These are phyloP conservation scores for Gymnocheta viridis DNA, from an alignment of 2,888 invertebrate genomes.

Conservation along the genomic window DNA sequence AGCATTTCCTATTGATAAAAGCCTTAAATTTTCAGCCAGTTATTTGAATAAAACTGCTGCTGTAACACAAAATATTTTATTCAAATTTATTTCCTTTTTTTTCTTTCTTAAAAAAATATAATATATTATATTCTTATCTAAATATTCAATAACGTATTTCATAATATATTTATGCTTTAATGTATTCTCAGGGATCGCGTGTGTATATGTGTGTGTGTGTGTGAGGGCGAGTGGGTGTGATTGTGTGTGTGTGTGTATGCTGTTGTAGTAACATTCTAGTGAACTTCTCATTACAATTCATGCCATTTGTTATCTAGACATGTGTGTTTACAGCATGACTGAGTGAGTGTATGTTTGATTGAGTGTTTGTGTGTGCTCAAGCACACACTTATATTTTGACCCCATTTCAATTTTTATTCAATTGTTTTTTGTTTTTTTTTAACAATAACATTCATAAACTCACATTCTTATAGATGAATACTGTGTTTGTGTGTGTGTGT, in stretches of 20 bases:
- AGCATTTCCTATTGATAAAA: background rate
- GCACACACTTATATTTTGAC: slow-evolving; percentile 62
- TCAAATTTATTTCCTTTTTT: background rate
- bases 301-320: slow-evolving; percentile 67
- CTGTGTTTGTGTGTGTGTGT: too few relatives aligned
- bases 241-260: background rate
- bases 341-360: background rate
- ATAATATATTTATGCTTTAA: slow-evolving; percentile 16
- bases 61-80: background rate
- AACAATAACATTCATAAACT: slow-evolving; percentile 21
- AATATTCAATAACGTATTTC: slow-evolving; percentile 45
- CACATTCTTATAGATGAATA: slow-evolving; percentile 9
- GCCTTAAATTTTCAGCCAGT: slow-evolving; percentile 10
- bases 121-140: slow-evolving; percentile 57
- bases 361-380: slow-evolving; percentile 22
- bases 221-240: slow-evolving; percentile 5
- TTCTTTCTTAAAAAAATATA: slow-evolving; percentile 11
- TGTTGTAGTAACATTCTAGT: slow-evolving; percentile 30
- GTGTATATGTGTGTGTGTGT: slow-evolving; percentile 2
- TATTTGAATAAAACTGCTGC: slow-evolving; percentile 6
- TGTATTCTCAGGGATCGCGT: background rate
- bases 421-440: slow-evolving; percentile 59
- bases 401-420: slow-evolving; percentile 67
- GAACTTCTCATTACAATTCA: slow-evolving; percentile 66
- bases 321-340: slow-evolving; percentile 32